Percentiles rank a stretch among this genome's conserved stretches.
Evolutionary conservation across 2,797 vertebrate species (phyloP).

Genomic region (Sebastes cheni): DNA sequence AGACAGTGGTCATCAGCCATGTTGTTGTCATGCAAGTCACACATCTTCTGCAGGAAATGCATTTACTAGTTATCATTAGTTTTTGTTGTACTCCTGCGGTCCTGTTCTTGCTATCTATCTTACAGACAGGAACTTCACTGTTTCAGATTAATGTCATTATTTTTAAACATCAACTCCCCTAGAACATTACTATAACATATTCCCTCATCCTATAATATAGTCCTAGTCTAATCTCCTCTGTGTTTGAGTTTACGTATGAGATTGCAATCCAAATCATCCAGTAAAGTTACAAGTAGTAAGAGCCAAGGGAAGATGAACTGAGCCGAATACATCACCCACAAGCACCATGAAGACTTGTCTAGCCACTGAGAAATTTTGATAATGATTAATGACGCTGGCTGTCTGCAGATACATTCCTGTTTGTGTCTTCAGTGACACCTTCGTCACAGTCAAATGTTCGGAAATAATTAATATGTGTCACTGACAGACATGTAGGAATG

Average conservation of each 20-base stretch:
- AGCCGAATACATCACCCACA: background rate
- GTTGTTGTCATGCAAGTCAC: background rate
- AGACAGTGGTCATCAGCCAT: background rate
- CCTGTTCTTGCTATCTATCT: background rate
- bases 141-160: background rate
- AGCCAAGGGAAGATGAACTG: background rate
- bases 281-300: background rate
- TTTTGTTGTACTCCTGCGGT: background rate
- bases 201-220: background rate
- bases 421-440: background rate
- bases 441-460: too few species aligned
- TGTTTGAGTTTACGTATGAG: background rate
- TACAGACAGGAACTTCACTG: background rate
- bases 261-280: constrained; percentile 24
- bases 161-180: background rate
- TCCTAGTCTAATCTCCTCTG: background rate
- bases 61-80: background rate
- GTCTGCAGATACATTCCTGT: background rate
- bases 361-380: background rate
- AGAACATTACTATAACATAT: background rate
- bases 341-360: background rate
- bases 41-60: fast-evolving
- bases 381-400: too few species aligned
- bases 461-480: background rate
- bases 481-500: background rate